Conservation (phyloP, 2,797 vertebrate species). For the Chloroceryle amazona region DNA sequence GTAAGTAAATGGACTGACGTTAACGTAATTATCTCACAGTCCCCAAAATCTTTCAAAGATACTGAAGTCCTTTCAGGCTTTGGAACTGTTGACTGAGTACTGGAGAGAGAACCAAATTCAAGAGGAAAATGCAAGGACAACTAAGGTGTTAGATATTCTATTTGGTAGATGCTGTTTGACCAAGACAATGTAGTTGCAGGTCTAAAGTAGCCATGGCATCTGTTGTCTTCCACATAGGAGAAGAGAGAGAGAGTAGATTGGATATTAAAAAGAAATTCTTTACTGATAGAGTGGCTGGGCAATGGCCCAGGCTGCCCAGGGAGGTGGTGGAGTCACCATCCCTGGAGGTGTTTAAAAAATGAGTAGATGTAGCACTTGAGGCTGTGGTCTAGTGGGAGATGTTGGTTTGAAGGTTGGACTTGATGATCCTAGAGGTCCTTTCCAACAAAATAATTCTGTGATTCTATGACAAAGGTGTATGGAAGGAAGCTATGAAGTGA, state of each 20-base stretch:
- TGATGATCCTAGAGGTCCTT: too few relatives aligned
- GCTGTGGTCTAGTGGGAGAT: too few relatives aligned
- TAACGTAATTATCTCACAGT: not conserved
- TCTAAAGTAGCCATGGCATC: not conserved
- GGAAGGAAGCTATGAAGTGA: not conserved
- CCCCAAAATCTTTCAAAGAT: not conserved
- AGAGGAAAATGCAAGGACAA: not conserved
- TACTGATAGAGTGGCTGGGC: too few relatives aligned
- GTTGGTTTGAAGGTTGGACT: too few relatives aligned
- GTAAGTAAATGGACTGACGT: not conserved
- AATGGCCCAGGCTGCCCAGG: too few relatives aligned
- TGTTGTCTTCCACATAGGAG: not conserved
- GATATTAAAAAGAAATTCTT: too few relatives aligned
- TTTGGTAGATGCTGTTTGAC: not conserved
- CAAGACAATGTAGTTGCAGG: rapidly evolving
- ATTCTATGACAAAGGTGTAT: not conserved
- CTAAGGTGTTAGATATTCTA: not conserved
- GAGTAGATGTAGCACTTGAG: too few relatives aligned
- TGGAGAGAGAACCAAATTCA: not conserved
- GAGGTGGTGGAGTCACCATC: too few relatives aligned
- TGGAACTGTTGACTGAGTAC: not conserved
- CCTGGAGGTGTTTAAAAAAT: too few relatives aligned
- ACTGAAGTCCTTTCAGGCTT: not conserved
- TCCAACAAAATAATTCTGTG: too few relatives aligned
- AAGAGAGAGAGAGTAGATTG: not conserved